Base-by-base conservation (phyloP, 2,113 vertebrate species). In the Kryptolebias marmoratus region DNA sequence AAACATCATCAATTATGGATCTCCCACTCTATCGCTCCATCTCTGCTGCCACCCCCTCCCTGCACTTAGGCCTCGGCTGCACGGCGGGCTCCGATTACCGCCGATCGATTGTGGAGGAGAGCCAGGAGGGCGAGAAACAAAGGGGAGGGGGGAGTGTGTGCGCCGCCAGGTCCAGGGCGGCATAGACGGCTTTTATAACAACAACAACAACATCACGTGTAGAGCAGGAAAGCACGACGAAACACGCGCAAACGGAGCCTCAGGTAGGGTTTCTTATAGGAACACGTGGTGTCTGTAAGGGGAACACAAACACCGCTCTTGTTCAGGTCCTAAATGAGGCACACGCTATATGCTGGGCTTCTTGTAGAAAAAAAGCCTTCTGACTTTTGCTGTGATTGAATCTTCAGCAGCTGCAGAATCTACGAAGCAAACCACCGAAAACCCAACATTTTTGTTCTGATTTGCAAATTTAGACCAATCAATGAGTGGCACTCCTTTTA, bases 1-100 rank as follows among this genome's bases (percentile, higher is more conserved):
- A 68, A 90, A 60, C 87, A 91, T 90, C 92, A 93, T 95, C 91
- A 94, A 94, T 95, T 93, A 94, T 94, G 92, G 68, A 95, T 93
- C 79, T 76, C 83, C 68, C 74, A 79, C 84, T 79, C 86, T 81
- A 89, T 90, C 90, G 64, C 83, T 87, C 90, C 89, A 88, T 88
- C 83, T 71, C 87, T 83, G 76, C 84, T 82, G 71, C 85, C 73
- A 68, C 75, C 30, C 16, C 16, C 22, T 73, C 74, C 73, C 61
- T 89, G 90, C 92, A 95, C 91, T 95, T 94, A 93, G 87, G 83
- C 75, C 77, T 71, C 44, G 60, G 67, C 77, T 78, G 85, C 84
- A 79, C 48, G 28, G 68, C 60, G 73, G 89, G 88, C 89, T 94
- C 92, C 27, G 81, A 90, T 95, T 94, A 93, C 94, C 5, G 42